phyloP scores from a whole-genome alignment of 2,888 invertebrate genomes.

The Boloria selene region DNA sequence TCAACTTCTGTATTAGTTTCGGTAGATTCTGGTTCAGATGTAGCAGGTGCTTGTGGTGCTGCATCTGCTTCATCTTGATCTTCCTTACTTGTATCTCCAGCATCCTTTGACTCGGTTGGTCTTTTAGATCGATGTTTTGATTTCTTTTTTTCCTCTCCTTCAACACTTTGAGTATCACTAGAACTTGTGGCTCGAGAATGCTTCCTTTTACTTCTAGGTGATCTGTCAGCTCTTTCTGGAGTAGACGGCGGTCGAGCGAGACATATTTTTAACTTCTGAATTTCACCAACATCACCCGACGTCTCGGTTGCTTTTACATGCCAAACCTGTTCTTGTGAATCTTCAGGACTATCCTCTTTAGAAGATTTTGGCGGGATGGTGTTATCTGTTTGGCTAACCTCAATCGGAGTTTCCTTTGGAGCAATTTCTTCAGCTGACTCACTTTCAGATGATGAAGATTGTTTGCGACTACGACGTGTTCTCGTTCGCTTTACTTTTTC shows the following conservation, averaged over 20 bases:
- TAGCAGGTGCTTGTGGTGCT: conserved; percentile 44
- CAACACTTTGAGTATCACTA: conserved; percentile 72
- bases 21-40: conserved; percentile 32
- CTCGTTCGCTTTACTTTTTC: conserved; percentile 81
- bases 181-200: conserved; percentile 76
- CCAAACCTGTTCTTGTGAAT: conserved; percentile 76
- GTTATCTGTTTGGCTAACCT: conserved; percentile 53
- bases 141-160: conserved; percentile 72
- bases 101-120: conserved; percentile 63
- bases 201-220: conserved; percentile 78
- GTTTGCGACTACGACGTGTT: conserved; percentile 77
- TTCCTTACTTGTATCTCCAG: conserved; percentile 59
- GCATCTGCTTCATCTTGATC: conserved; percentile 59
- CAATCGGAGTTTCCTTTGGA: conserved; percentile 50
- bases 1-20: conserved; percentile 24
- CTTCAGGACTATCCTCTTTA: conserved; percentile 65
- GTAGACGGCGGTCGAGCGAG: conserved; percentile 82
- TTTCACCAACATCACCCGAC: conserved; percentile 79
- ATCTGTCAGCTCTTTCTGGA: conserved; percentile 77
- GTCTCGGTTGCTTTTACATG: conserved; percentile 77
- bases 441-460: conserved; percentile 80
- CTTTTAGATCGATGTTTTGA: conserved; percentile 66
- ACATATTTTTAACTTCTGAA: conserved; percentile 85
- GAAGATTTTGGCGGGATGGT: conserved; percentile 55
- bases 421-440: conserved; percentile 71